Evolutionary conservation across 2,797 vertebrate species (phyloP).

Genomic region (Chelon auratus): DNA sequence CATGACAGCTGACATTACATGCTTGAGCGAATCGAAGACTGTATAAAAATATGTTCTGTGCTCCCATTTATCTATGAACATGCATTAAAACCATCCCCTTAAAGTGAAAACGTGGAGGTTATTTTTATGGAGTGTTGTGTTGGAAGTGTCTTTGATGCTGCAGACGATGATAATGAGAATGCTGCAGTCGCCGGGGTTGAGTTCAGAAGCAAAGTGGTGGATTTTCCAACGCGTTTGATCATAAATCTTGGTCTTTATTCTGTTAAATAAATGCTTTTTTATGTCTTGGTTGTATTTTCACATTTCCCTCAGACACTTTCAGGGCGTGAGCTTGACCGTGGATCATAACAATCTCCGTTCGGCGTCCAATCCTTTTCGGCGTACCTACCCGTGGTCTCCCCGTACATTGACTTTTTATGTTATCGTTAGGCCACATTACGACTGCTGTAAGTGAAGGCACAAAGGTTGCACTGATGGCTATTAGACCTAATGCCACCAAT

Average conservation of each 20-base stretch:
- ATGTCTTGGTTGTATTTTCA: conserved; percentile 3
- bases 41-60: conserved; percentile 20
- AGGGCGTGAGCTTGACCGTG: conserved; percentile 11
- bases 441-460: conserved; percentile 74
- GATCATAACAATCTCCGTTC: conserved; percentile 33
- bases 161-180: not conserved
- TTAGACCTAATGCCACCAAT: conserved; percentile 80
- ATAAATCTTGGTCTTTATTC: conserved; percentile 6
- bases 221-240: conserved; percentile 23
- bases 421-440: conserved; percentile 63
- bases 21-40: conserved; percentile 48
- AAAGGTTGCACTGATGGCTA: conserved; percentile 74
- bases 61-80: conserved; percentile 31
- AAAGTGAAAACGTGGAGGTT: conserved; percentile 15
- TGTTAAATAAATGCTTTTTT: not conserved
- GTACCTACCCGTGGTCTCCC: conserved; percentile 37
- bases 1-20: conserved; percentile 68
- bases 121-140: conserved; percentile 10
- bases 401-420: conserved; percentile 64
- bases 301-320: not conserved
- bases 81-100: conserved; percentile 18
- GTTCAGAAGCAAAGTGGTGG: conserved; percentile 4
- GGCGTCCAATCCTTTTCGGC: conserved; percentile 21
- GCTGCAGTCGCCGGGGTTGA: not conserved
- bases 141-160: conserved; percentile 2